Evolutionary conservation across 2,888 invertebrate species (phyloP).

Genomic region (Tineola bisselliella): DNA sequence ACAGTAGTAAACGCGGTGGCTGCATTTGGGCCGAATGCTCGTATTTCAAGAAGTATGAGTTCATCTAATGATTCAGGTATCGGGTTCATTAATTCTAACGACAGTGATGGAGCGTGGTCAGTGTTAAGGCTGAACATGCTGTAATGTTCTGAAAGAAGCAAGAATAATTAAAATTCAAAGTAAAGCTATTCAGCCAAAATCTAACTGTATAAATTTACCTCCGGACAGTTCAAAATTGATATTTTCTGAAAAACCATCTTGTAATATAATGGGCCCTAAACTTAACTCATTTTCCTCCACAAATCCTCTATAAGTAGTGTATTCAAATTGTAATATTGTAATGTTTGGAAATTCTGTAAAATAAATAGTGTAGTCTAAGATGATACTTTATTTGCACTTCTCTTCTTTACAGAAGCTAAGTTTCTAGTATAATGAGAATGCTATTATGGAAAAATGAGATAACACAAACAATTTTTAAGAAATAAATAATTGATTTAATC

Average conservation of each 20-base stretch:
- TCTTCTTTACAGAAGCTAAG: too few species aligned
- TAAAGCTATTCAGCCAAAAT: neutral
- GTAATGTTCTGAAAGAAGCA: neutral
- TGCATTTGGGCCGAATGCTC: neutral
- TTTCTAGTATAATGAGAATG: too few species aligned
- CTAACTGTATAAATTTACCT: conserved; percentile 1
- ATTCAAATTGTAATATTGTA: conserved; percentile 31
- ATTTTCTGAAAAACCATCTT: conserved; percentile 27
- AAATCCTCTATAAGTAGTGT: conserved; percentile 32
- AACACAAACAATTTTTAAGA: neutral
- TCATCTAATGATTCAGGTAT: neutral
- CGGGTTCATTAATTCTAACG: neutral
- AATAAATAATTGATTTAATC: conserved; percentile 5
- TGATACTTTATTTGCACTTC: neutral
- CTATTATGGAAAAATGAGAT: neutral
- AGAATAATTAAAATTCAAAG: too few species aligned
- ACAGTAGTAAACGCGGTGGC: conserved; percentile 23
- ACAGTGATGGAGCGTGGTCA: neutral
- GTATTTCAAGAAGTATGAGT: conserved; percentile 1
- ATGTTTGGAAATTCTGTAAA: conserved; percentile 31
- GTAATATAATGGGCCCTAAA: conserved; percentile 30
- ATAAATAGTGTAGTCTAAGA: neutral
- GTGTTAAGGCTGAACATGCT: neutral
- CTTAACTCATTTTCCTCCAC: conserved; percentile 25
- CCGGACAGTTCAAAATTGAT: conserved; percentile 24